A percentile compares a stretch with the other conserved stretches of the same genome.
These are phyloP conservation scores for Gallinago paraguaiae DNA, from an alignment of 2,113 vertebrate species.

Conservation along the genomic window DNA sequence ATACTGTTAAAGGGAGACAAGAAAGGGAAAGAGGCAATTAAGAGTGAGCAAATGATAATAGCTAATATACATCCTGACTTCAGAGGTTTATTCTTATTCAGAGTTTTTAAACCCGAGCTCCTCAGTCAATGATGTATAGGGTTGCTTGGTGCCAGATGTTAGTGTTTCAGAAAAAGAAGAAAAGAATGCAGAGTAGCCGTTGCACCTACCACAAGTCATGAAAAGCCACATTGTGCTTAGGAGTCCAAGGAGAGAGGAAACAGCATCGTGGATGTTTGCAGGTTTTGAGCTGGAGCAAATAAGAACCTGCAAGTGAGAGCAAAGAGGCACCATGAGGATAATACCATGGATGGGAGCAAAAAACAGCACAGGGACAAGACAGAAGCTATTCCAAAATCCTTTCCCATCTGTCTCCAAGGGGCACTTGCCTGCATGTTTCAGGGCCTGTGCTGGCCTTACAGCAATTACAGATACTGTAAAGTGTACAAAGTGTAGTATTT, in stretches of 20 bases:
- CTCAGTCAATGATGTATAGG: background rate
- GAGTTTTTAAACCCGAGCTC: background rate
- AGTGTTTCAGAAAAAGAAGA: background rate
- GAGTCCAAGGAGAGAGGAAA: background rate
- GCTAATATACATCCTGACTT: slow-evolving; percentile 45
- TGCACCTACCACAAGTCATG: background rate
- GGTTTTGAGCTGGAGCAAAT: background rate
- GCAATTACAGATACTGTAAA: background rate
- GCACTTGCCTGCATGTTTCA: background rate
- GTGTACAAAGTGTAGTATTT: background rate
- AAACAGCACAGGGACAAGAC: background rate
- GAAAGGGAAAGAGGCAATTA: slow-evolving; percentile 66
- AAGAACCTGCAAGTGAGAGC: background rate
- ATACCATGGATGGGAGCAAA: background rate
- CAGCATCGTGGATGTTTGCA: background rate
- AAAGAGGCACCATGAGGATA: background rate
- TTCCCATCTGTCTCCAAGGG: background rate
- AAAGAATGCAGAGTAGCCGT: background rate
- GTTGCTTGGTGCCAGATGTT: slow-evolving; percentile 14
- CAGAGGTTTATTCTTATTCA: background rate
- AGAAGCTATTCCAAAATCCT: background rate
- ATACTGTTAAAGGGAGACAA: slow-evolving; percentile 67
- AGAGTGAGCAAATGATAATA: slow-evolving; percentile 46
- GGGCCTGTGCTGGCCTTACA: background rate
- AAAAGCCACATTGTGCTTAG: background rate